phyloP scores from a whole-genome alignment of 2,888 invertebrate genomes.

The Cosmorhoe ocellata region DNA sequence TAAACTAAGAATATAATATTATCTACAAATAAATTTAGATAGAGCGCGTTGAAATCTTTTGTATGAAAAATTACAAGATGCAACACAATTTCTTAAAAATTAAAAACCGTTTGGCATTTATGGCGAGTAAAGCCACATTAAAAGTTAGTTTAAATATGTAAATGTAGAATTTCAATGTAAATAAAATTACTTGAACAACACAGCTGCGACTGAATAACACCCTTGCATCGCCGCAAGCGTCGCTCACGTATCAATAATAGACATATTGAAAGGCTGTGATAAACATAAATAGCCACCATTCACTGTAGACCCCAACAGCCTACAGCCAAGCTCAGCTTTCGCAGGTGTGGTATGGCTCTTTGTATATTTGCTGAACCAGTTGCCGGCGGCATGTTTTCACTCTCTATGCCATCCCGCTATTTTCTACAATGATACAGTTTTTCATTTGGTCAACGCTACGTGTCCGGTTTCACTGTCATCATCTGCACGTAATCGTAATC shows the following conservation, averaged over 20 bases:
- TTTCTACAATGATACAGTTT: slow-evolving; percentile 74
- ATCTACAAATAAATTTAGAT: too few species aligned
- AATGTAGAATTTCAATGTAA: slow-evolving; percentile 51
- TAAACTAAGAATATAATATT: too few species aligned
- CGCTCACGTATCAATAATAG: slow-evolving; percentile 56
- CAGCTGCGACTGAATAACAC: slow-evolving; percentile 50
- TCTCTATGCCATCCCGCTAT: slow-evolving; percentile 72
- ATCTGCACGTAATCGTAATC: slow-evolving; percentile 9
- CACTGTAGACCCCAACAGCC: slow-evolving; percentile 30
- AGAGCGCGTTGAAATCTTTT: slow-evolving; percentile 21
- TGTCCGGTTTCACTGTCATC: slow-evolving; percentile 64
- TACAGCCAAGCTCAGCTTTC: slow-evolving; percentile 1
- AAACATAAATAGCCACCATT: slow-evolving; percentile 46
- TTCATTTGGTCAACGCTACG: slow-evolving; percentile 57
- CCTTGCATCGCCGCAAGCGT: slow-evolving; percentile 52
- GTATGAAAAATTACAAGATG: background rate
- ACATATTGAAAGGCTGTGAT: slow-evolving; percentile 58
- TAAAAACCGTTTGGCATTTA: too few species aligned
- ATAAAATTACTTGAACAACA: slow-evolving; percentile 53
- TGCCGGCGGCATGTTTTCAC: slow-evolving; percentile 65
- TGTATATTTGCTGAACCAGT: slow-evolving; percentile 46
- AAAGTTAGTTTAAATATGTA: slow-evolving; percentile 13
- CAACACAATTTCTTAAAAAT: too few species aligned
- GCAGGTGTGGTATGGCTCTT: slow-evolving; percentile 40
- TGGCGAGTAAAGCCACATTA: background rate